Base-by-base conservation (phyloP, 2,888 invertebrate genomes). In the Sericinus montela region DNA sequence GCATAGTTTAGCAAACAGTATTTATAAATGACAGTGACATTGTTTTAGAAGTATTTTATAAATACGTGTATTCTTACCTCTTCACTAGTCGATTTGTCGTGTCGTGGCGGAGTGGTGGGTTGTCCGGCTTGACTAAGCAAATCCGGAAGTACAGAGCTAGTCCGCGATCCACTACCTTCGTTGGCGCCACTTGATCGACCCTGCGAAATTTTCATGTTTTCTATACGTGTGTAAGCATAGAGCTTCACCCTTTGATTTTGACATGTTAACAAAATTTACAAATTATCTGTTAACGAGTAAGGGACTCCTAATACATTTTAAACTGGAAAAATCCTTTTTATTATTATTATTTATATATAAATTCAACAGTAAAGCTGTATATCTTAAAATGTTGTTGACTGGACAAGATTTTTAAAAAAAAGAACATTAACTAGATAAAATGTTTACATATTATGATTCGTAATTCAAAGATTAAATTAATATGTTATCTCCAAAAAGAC, bases 91-190 rank as follows among this genome's bases (percentile, higher is more conserved):
- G 96, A 94, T 80, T 97, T 97, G 90, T 98, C 98, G 75, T 94
- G 95, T 45, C 97, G 91, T 65, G 95, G 94, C 52, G 97, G 96
- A 29, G 96, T 96, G 60, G 95, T 95, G 54, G 95, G 94, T 74
- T 93, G 93, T 51, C 93, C 93, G 53, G 94, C 94, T 89, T 95
- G 97, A 74, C 97, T 98, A 60, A 98, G 92, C 63, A 98, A 92
- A 90, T 98, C 98, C 46, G 98, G 98, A 62, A 98, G 91, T 48
- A 98, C 98, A 47, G 96, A 96, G 88, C 96, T 97, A 57, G 96
- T 96, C 58, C 97, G 92, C 23, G 97, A 93, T 58, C 95, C 91
- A 65, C 91, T 89, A 69, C 91, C 89, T 72, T 92, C 89, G 60
- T 72, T 76, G 42, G 84, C 88, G 57, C 89, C 90, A 62, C 89